phyloP scores from a whole-genome alignment of 2,888 invertebrate genomes.

The Lasioglossum malachurum region DNA sequence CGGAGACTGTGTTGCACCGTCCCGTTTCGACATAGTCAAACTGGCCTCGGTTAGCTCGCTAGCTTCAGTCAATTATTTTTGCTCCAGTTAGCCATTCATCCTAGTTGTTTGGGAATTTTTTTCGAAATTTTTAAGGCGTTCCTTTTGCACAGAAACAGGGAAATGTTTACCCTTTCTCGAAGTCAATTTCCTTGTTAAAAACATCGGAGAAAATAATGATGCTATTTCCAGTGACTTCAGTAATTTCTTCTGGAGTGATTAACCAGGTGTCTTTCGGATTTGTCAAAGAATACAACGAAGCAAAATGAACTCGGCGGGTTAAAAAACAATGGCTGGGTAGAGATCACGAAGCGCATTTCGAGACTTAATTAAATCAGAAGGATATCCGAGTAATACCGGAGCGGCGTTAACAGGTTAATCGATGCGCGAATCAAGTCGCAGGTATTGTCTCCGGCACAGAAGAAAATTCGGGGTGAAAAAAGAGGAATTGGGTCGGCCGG shows the following conservation, averaged over 20 bases:
- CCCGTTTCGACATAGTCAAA: background rate
- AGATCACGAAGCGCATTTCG: background rate
- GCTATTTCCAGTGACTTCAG: background rate
- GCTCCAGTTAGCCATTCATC: background rate
- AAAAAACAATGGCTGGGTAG: background rate
- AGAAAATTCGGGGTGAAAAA: conserved; percentile 32
- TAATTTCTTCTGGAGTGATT: background rate
- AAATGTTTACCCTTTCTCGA: no score
- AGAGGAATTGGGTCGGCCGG: conserved; percentile 31
- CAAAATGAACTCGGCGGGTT: background rate
- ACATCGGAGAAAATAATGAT: background rate
- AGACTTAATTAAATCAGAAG: background rate
- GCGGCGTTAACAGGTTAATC: background rate
- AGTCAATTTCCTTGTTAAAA: background rate
- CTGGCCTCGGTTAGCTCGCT: background rate
- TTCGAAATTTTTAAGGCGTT: background rate
- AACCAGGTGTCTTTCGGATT: background rate
- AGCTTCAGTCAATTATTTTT: background rate
- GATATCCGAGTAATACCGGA: background rate
- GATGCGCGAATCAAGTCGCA: background rate
- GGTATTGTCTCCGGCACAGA: conserved; percentile 8
- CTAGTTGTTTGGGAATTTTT: background rate
- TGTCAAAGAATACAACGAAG: background rate
- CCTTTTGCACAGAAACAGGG: no score
- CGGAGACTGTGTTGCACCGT: background rate